Conservation (phyloP, 2,113 vertebrate genomes). For the Nothobranchius kuhntae region DNA sequence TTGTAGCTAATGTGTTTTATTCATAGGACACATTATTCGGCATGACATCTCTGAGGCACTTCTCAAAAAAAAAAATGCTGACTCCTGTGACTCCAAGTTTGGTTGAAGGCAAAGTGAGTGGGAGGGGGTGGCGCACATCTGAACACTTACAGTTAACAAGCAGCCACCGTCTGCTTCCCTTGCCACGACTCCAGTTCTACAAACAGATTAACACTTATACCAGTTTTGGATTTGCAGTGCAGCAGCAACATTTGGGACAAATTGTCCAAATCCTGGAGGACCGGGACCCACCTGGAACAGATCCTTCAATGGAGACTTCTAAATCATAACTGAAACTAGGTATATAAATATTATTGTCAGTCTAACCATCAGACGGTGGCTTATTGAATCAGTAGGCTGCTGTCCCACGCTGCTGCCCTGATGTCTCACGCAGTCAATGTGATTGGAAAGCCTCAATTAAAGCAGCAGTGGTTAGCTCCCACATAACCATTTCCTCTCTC, state of each 20-base stretch:
- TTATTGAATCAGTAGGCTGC: slow-evolving; percentile 58
- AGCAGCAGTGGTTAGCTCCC: slow-evolving; percentile 34
- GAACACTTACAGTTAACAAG: not conserved
- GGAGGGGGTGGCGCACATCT: not conserved
- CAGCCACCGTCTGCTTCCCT: slow-evolving; percentile 3
- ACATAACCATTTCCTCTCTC: slow-evolving; percentile 38
- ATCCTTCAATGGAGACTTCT: slow-evolving; percentile 21
- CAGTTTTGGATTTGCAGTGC: slow-evolving; percentile 13
- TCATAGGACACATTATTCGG: slow-evolving; percentile 82
- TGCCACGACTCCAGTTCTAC: slow-evolving; percentile 31
- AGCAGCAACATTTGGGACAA: not conserved
- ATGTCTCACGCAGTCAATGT: slow-evolving; percentile 36
- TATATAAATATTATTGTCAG: slow-evolving; percentile 36
- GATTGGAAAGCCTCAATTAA: slow-evolving; percentile 55
- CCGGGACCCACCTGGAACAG: too few species aligned
- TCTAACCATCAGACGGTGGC: slow-evolving; percentile 40
- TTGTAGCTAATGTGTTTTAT: slow-evolving; percentile 84
- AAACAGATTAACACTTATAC: slow-evolving; percentile 40
- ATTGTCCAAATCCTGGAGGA: not conserved
- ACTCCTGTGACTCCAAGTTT: slow-evolving; percentile 65
- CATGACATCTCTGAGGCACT: slow-evolving; percentile 69
- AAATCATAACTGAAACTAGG: slow-evolving; percentile 41
- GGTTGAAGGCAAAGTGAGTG: slow-evolving; percentile 30
- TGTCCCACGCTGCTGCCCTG: slow-evolving; percentile 28
- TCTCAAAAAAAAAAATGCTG: slow-evolving; percentile 71